Evolutionary conservation across 2,888 invertebrate species (phyloP).

Genomic region (Drosophila trichaetosa): DNA sequence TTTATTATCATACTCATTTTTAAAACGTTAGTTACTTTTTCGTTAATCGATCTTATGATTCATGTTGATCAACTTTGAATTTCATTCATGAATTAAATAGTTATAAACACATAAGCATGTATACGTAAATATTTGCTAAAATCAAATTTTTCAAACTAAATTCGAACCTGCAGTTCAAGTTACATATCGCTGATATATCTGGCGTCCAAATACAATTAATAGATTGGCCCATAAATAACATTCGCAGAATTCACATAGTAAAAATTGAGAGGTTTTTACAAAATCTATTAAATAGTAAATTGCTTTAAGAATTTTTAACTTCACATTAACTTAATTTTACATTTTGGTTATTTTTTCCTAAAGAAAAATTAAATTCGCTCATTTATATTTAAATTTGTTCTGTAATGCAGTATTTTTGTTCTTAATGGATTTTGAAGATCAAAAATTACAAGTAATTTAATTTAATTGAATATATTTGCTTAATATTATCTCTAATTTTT

Average conservation of each 20-base stretch:
- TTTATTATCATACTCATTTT: conserved; percentile 46
- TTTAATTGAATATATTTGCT: conserved; percentile 41
- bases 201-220: conserved; percentile 28
- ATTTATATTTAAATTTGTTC: conserved; percentile 47
- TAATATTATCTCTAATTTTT: conserved; percentile 19
- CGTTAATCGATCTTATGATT: conserved; percentile 2
- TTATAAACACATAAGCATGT: conserved; percentile 2
- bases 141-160: conserved; percentile 15
- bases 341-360: conserved; percentile 51
- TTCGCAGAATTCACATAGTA: conserved; percentile 48
- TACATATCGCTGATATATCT: conserved; percentile 17
- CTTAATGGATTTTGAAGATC: conserved; percentile 24
- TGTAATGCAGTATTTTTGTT: conserved; percentile 32
- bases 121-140: not conserved
- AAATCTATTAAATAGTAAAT: conserved; percentile 76
- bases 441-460: conserved; percentile 45
- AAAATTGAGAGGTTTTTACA: conserved; percentile 41
- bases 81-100: conserved; percentile 1
- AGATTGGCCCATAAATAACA: conserved; percentile 44
- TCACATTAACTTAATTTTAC: conserved; percentile 45
- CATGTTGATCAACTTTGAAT: conserved; percentile 1
- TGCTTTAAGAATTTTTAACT: conserved; percentile 63
- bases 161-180: conserved; percentile 28
- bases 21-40: conserved; percentile 41
- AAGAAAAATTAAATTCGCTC: conserved; percentile 75